A percentile compares a stretch with the other conserved stretches of the same genome.
phyloP scores from a whole-genome alignment of 92 coral and sea anemone genomes.

The Isaurus tuberculatus region DNA sequence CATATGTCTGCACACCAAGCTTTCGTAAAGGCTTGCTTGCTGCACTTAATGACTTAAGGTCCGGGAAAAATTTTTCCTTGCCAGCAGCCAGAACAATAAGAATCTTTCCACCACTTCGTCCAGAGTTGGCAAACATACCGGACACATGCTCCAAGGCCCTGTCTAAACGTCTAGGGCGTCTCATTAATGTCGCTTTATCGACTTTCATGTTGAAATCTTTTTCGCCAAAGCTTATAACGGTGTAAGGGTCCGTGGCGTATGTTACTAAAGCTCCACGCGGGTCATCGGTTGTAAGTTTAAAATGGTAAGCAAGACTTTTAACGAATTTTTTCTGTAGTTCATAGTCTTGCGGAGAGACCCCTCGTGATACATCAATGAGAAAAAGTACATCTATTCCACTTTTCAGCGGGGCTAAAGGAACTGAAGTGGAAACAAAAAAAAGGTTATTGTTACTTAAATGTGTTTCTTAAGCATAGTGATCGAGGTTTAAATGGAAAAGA shows the following conservation, averaged over 20 bases:
- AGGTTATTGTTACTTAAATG: no score
- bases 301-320: constrained; percentile 59
- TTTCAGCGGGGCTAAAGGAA: constrained; percentile 34
- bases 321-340: constrained; percentile 67
- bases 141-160: constrained; percentile 66
- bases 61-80: constrained; percentile 41
- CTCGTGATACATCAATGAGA: constrained; percentile 70
- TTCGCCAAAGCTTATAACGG: constrained; percentile 58
- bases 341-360: constrained; percentile 59
- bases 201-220: constrained; percentile 48
- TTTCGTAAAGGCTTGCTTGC: constrained; percentile 75
- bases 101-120: constrained; percentile 28
- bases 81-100: constrained; percentile 76
- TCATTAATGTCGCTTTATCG: constrained; percentile 47
- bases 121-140: constrained; percentile 52
- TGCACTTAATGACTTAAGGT: constrained; percentile 55
- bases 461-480: background rate
- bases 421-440: background rate
- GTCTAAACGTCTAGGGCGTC: constrained; percentile 71
- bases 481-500: background rate
- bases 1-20: constrained; percentile 72
- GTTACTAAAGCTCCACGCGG: constrained; percentile 73
- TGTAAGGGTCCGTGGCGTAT: constrained; percentile 64
- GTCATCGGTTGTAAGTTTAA: constrained; percentile 62
- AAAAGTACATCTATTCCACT: constrained; percentile 68